Conservation (phyloP, 2,113 vertebrate species). For the Labeo catla region DNA sequence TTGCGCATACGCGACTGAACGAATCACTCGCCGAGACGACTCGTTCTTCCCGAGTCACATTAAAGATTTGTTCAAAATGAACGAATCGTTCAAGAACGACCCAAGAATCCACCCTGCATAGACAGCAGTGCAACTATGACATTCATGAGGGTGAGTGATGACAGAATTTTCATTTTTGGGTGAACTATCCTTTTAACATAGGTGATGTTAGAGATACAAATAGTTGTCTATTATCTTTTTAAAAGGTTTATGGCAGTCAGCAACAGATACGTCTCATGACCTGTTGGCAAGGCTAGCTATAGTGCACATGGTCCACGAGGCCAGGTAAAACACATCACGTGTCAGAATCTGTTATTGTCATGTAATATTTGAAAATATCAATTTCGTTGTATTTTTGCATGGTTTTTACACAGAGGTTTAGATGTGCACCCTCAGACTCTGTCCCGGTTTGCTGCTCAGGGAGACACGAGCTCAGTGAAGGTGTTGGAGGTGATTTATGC, state of each 20-base stretch:
- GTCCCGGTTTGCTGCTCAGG: slow-evolving; percentile 66
- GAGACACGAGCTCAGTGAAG: slow-evolving; percentile 64
- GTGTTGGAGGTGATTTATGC: slow-evolving; percentile 70
- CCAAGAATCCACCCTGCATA: no score
- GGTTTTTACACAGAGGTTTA: slow-evolving; percentile 60
- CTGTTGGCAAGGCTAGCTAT: slow-evolving; percentile 68
- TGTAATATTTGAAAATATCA: background rate
- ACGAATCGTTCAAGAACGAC: no score
- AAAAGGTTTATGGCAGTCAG: slow-evolving; percentile 72
- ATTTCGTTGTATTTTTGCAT: background rate
- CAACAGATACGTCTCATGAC: slow-evolving; percentile 68
- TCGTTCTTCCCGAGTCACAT: no score
- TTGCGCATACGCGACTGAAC: no score
- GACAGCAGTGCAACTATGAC: no score
- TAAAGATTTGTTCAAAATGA: no score
- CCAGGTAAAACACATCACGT: slow-evolving; percentile 57
- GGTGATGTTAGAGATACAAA: background rate
- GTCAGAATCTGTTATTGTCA: background rate
- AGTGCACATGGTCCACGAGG: slow-evolving; percentile 75
- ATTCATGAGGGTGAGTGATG: no score
- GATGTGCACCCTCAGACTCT: slow-evolving; percentile 73
- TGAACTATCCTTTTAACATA: background rate
- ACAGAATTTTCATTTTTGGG: no score
- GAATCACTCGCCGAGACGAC: no score
- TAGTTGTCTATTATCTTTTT: background rate